Conservation (phyloP, 2,888 invertebrate genomes). For the Heliconius aoede region DNA sequence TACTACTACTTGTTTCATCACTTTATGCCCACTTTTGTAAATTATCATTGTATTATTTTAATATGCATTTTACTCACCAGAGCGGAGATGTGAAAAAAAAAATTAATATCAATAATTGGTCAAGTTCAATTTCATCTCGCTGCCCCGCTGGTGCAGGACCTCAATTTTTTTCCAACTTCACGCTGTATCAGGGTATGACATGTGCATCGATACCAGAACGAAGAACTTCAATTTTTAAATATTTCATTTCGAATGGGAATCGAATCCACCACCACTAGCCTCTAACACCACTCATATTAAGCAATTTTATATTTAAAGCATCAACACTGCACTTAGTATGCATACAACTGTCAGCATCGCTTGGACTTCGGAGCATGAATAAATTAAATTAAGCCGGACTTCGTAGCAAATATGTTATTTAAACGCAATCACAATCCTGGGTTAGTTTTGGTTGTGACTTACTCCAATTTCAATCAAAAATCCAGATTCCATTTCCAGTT, state of each 20-base stretch:
- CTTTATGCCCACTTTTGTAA: no score
- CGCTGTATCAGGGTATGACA: background rate
- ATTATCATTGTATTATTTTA: no score
- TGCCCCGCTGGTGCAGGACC: no score
- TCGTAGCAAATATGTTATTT: constrained; percentile 14
- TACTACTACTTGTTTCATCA: no score
- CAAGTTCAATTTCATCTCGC: no score
- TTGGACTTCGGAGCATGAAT: background rate
- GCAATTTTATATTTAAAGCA: background rate
- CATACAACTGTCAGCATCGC: background rate
- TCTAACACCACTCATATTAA: background rate
- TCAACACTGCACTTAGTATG: constrained; percentile 3
- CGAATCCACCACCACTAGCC: background rate
- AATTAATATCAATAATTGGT: background rate
- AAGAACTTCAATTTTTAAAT: background rate
- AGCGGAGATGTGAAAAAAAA: background rate
- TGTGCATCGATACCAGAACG: no score
- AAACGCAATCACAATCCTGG: background rate
- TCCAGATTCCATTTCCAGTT: background rate
- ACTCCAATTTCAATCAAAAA: no score
- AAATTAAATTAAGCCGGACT: constrained; percentile 16
- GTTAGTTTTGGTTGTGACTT: background rate
- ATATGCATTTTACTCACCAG: no score
- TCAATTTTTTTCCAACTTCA: background rate
- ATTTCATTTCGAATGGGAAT: background rate